phyloP scores from a whole-genome alignment of 2,113 vertebrate genomes.

The Gymnobelideus leadbeateri region DNA sequence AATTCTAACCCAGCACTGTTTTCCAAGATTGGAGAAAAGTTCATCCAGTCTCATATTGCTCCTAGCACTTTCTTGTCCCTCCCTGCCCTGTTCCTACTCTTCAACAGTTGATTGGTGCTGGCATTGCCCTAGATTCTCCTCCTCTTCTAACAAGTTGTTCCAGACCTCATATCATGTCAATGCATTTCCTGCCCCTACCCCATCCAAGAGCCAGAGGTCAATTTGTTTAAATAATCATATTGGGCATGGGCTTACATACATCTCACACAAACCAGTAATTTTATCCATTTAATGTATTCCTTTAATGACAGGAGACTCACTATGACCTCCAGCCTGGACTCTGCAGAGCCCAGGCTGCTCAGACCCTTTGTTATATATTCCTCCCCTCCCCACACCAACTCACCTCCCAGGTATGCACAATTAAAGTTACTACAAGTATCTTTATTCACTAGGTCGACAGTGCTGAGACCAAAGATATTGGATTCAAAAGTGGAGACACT shows the following conservation, averaged over 20 bases:
- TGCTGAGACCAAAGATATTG: neutral
- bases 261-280: neutral
- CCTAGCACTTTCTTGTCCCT: neutral
- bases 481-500: neutral
- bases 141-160: neutral
- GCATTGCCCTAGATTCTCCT: neutral
- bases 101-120: neutral
- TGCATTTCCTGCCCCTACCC: accelerated
- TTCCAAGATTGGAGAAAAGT: neutral
- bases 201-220: neutral
- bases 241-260: neutral
- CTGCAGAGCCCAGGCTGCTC: neutral
- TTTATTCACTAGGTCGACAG: neutral
- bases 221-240: neutral
- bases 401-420: conserved; percentile 49
- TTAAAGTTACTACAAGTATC: conserved; percentile 36
- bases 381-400: neutral
- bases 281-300: neutral
- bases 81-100: neutral
- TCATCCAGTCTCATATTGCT: neutral
- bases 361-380: neutral
- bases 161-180: neutral
- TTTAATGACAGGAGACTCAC: neutral
- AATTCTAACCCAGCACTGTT: neutral
- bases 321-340: neutral